Evolutionary conservation across 2,113 vertebrate genomes (phyloP), one percentile per base, ranked within the genome.

Genomic region (Syngnathus typhle): DNA sequence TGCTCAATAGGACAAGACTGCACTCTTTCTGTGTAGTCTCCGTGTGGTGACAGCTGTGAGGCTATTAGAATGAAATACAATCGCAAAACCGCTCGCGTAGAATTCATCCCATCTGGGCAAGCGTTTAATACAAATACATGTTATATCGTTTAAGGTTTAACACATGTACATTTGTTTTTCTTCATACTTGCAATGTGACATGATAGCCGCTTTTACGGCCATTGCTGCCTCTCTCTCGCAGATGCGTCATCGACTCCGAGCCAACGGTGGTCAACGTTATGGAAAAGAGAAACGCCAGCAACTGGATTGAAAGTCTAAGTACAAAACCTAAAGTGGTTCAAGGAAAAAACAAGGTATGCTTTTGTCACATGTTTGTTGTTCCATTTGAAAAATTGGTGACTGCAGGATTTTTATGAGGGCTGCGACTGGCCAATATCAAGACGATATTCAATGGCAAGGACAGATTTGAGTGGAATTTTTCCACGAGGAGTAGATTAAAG

Each of bases 291-390:
- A 74, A 78, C 58, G 74, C 73, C 36, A 52, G 73, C 60, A 92
- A 93, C 83, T 69, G 44, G 70, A 89, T 91, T 41, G 69, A 83
- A 44, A 72, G 61, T 39, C 79, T 90, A 58, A 68, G 54, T 0
- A 41, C 2, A n/a, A 78, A 79, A 37, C 0, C 4, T 64, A 80
- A 82, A 67, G 15, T 85, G 27, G 46, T 87, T 32, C 71, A 90
- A 77, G 80, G 75, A 27, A 89, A 83, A 82, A 91, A 89, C 67
- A 91, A 89, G 89, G 92, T 93, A 82, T 59, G 87, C 68, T 0
- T 43, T 54, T 59, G n/a, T 39, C 54, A 12, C 44, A 37, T 51
- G 19, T 51, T 19, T 9, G 19, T 51, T 15, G 0, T 9, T 2
- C 46, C 46, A 49, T 49, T 52, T 52, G 8, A 52, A 52, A 21